A percentile compares a stretch with the other conserved stretches of the same genome.
These are phyloP conservation scores for Wiebesia pumilae DNA, from an alignment of 1,140 invertebrate species.

Conservation along the genomic window DNA sequence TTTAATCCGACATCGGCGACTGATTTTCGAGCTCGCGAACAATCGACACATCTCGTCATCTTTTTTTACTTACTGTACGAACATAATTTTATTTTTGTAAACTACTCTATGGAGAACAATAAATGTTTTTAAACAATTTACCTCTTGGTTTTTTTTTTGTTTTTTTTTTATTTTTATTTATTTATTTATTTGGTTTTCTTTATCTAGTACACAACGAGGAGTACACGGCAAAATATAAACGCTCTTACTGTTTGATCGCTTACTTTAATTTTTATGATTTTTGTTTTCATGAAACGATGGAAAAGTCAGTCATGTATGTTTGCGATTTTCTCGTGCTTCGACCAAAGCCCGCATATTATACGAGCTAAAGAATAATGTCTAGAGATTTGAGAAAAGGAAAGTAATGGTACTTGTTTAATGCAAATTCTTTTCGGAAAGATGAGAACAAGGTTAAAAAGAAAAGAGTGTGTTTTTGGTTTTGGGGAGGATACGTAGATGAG, in stretches of 20 bases:
- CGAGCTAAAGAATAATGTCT: background rate
- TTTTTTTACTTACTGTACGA: constrained; percentile 16
- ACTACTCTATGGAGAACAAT: constrained; percentile 49
- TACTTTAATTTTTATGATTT: background rate
- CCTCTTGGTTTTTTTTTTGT: constrained; percentile 12
- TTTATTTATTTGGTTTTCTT: constrained; percentile 8
- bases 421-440: background rate
- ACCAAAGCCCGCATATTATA: constrained; percentile 17
- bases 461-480: background rate
- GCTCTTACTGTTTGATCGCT: background rate
- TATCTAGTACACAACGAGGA: background rate
- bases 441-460: background rate
- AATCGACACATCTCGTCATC: constrained; percentile 26
- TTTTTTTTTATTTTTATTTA: too few relatives aligned
- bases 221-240: background rate
- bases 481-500: background rate
- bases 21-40: background rate
- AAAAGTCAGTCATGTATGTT: background rate
- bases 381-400: background rate
- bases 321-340: constrained; percentile 17
- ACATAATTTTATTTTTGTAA: constrained; percentile 55
- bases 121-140: constrained; percentile 46
- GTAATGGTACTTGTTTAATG: background rate
- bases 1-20: background rate
- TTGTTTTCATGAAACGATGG: background rate